Evolutionary conservation across 92 coral and sea anemone genomes (phyloP), one percentile per base, ranked within the genome.

Genomic region (Metridium senile): DNA sequence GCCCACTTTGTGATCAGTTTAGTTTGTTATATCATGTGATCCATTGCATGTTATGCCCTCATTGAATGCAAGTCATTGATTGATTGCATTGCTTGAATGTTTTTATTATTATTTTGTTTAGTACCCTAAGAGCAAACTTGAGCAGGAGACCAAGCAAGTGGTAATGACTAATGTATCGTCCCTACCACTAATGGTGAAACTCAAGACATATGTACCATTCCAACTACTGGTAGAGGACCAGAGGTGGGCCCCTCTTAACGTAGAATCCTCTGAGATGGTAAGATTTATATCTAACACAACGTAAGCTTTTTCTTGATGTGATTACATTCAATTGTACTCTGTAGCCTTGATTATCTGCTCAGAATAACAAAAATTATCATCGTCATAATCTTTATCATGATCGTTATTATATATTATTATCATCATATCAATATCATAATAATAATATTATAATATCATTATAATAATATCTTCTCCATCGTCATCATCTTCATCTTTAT

Each of bases 91-190:
- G 13, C 6, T 39, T 39, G 13, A 39, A 39, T 4, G 8, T 39
- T 6, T 39, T 39, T 39, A 4, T 39, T 39, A 4, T 39, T 39
- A 13, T 21, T 54, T 59, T 62, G 67, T 77, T 69, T 62, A 94
- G 98, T 84, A 94, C 54, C 98, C 98, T 7, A 97, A 88, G 34
- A 95, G 96, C 57, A 85, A 82, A 0, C 86, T 95, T 13, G 93
- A 95, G 78, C 57, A 85, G 70, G 97, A 89, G 70, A 89, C 97
- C 26, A 95, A 89, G 65, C 97, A 92, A 80, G 86, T 95, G 33
- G 81, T 92, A 86, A 95, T 95, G 96, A 89, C 85, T 63, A 95
- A 95, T 47, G 93, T 95, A 31, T 95, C 99, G 0, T 86, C 94
- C 29, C 89, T 95, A 19, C 97, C 97, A 30, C 90, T 95, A 47